Conservation (phyloP, 2,113 vertebrate species). For the Butorides virescens region DNA sequence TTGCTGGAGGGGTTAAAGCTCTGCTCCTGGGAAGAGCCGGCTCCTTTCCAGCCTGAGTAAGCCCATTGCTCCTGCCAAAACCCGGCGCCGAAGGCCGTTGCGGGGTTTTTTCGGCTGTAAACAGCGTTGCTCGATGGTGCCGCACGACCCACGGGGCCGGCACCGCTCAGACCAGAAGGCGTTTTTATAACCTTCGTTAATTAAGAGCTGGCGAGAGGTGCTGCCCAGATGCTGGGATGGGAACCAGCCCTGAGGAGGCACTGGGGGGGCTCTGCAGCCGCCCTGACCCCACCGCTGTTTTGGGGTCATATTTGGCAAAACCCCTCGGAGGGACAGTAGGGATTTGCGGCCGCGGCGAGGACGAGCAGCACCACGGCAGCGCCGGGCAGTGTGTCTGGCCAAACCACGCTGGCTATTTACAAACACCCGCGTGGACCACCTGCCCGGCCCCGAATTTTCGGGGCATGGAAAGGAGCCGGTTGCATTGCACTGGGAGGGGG, state of each 20-base stretch:
- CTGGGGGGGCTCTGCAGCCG: not conserved
- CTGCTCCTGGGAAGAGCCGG: not conserved
- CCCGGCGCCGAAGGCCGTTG: not conserved
- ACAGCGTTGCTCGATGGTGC: not conserved
- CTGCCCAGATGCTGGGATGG: not conserved
- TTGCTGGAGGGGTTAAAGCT: not conserved
- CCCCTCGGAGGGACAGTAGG: rapidly evolving
- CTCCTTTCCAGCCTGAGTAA: not conserved
- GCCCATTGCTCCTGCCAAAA: not conserved
- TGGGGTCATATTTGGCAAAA: not conserved
- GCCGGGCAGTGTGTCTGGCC: not conserved
- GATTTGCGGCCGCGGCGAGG: not conserved
- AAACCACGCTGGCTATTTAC: rapidly evolving
- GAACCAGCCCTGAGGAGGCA: not conserved
- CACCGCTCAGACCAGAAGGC: not conserved
- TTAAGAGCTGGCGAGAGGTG: not conserved
- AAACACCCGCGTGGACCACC: not conserved
- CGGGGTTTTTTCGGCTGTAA: not conserved
- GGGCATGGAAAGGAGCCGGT: not conserved
- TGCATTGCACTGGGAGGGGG: not conserved
- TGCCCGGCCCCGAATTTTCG: rapidly evolving
- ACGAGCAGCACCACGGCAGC: not conserved
- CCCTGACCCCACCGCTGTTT: rapidly evolving
- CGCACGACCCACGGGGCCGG: not conserved
- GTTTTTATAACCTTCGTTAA: not conserved